A percentile compares a stretch with the other conserved stretches of the same genome.
phyloP scores from a whole-genome alignment of 2,888 invertebrate genomes.

The Nemotelus nigrinus region DNA sequence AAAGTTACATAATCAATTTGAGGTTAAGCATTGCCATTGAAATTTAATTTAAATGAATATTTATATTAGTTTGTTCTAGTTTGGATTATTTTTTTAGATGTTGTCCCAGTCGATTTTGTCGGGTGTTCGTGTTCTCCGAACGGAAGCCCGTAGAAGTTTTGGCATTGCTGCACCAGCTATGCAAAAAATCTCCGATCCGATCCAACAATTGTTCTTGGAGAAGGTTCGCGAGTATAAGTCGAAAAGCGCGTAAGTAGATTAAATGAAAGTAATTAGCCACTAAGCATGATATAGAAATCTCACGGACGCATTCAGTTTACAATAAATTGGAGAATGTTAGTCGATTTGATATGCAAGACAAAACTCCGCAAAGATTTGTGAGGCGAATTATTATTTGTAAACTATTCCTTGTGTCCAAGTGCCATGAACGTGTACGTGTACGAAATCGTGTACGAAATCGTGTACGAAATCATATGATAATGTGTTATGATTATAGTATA shows the following conservation, averaged over 20 bases:
- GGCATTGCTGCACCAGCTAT: constrained; percentile 76
- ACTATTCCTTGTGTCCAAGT: too few species aligned
- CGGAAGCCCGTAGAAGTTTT: constrained; percentile 74
- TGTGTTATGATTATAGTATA: too few species aligned
- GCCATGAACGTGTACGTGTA: too few species aligned
- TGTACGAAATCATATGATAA: too few species aligned
- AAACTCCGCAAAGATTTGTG: too few species aligned
- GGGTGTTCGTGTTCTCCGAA: constrained; percentile 67
- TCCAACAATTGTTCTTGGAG: constrained; percentile 92
- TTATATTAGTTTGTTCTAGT: neutral
- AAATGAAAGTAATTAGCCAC: too few species aligned
- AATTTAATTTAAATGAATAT: neutral
- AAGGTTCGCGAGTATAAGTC: constrained; percentile 90
- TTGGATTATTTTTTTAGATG: constrained; percentile 66
- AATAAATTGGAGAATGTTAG: too few species aligned
- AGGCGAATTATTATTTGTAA: too few species aligned
- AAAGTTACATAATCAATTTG: constrained; percentile 42
- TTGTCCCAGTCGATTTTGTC: constrained; percentile 67
- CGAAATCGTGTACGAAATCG: too few species aligned
- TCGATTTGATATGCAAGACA: too few species aligned
- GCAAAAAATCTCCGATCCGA: constrained; percentile 84
- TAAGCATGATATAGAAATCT: too few species aligned
- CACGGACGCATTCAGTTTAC: too few species aligned
- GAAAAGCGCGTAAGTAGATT: constrained; percentile 80
- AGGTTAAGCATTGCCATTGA: constrained; percentile 28